These are phyloP conservation scores for Psophia crepitans DNA, from an alignment of 2,113 vertebrate genomes.

Conservation along the genomic window DNA sequence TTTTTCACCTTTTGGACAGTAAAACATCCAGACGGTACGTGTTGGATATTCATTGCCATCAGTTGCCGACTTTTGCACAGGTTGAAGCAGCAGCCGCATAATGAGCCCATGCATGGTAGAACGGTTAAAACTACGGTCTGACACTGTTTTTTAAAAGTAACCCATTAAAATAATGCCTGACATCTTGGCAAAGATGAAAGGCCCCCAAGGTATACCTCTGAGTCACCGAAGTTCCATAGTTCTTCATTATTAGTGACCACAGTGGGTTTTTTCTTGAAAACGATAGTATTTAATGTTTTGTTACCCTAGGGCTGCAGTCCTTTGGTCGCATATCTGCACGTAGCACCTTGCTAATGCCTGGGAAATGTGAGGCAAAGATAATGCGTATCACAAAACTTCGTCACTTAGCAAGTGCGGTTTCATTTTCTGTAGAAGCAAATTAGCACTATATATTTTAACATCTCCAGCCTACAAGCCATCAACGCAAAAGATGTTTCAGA, in stretches of 20 bases:
- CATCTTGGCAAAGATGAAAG: background rate
- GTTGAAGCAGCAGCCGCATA: background rate
- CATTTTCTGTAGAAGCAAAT: background rate
- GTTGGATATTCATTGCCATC: constrained; percentile 20
- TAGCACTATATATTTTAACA: background rate
- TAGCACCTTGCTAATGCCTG: constrained; percentile 10
- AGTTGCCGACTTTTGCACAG: constrained; percentile 4
- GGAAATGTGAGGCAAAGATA: constrained; percentile 32
- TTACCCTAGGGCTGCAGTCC: background rate
- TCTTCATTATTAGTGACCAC: background rate
- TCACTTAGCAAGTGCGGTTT: background rate
- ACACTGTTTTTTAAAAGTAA: background rate
- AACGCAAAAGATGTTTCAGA: background rate
- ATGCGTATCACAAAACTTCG: background rate
- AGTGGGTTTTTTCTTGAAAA: background rate
- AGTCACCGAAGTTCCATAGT: background rate
- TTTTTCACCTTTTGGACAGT: background rate
- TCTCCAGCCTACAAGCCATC: background rate
- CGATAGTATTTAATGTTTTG: background rate
- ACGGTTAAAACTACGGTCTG: background rate
- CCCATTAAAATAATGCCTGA: background rate
- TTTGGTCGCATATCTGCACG: background rate
- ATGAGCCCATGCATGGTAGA: background rate
- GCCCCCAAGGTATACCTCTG: background rate
- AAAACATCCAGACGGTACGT: background rate